Conservation (phyloP, 2,113 vertebrate genomes). For the Silurus glanis region DNA sequence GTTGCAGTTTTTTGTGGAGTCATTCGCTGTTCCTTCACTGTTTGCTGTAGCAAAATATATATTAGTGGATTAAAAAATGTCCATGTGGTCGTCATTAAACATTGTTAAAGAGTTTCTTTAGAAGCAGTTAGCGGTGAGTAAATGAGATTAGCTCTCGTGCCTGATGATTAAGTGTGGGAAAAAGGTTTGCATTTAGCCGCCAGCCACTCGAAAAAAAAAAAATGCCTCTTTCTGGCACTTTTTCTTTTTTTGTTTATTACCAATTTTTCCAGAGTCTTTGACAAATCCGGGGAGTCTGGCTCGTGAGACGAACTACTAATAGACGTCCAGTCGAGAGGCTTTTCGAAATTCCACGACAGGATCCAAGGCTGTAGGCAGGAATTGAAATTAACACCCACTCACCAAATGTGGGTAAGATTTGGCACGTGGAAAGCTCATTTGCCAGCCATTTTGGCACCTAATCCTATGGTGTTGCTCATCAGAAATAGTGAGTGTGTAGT, state of each 20-base stretch:
- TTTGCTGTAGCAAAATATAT: neutral
- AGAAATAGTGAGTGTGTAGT: neutral
- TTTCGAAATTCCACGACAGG: slow-evolving; percentile 9
- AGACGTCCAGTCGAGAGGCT: neutral
- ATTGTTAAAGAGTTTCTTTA: neutral
- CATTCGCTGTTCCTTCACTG: neutral
- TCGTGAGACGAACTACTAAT: neutral
- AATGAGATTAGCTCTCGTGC: neutral
- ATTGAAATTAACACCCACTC: slow-evolving; percentile 22
- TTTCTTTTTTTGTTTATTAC: neutral
- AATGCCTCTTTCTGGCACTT: neutral
- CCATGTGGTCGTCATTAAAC: neutral
- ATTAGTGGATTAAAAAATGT: neutral
- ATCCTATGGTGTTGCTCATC: neutral
- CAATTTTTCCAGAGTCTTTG: slow-evolving; percentile 8
- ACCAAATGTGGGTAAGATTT: slow-evolving; percentile 3
- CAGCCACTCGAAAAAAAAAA: neutral
- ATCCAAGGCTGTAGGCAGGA: slow-evolving; percentile 19
- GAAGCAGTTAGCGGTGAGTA: neutral
- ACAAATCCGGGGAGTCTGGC: slow-evolving; percentile 15
- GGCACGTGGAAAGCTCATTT: neutral
- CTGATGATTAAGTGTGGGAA: neutral
- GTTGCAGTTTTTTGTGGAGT: neutral
- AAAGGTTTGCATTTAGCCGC: too few species aligned
- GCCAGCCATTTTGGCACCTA: neutral